Evolutionary conservation across 2,888 invertebrate species (phyloP), one percentile per base, ranked within the genome.

Genomic region (Ischnura elegans): DNA sequence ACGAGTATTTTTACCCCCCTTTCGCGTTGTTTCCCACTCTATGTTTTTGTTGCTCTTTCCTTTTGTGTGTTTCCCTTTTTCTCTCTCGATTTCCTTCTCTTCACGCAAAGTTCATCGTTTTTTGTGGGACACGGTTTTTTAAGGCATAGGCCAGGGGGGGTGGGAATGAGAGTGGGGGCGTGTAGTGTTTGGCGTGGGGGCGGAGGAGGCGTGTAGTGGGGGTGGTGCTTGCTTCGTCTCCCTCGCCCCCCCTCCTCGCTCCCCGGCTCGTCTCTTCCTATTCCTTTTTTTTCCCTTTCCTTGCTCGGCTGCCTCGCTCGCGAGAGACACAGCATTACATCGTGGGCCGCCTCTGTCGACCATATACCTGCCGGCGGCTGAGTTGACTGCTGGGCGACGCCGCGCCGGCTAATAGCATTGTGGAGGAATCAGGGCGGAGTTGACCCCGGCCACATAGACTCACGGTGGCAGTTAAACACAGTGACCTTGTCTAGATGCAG

Each of bases 401-500:
- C 47, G 46, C n/a, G 47, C n/a, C 45, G 87, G 87, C 6, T 51
- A 6, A 19, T 51, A 19, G 47, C 36, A 10, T 51, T 51, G 51
- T 51, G 51, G 51, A 36, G 76, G 76, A 76, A 36, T n/a, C 10
- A 13, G 36, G 36, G 36, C 76, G 36, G 76, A 36, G 16, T 76
- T 76, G 76, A 76, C 76, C 76, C 76, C 51, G 51, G 76, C 10
- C 61, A 61, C 76, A 19, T 51, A 13, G 47, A 5, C 47, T 13
- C 51, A 19, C 51, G 16, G 29, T 25, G 21, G 61, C 25, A 25
- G 61, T 25, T 25, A 5, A 36, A 16, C 76, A 76, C 36, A 1
- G 76, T 76, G 76, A 76, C 76, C 76, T 76, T 76, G 76, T 51
- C 76, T 76, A n/a, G 36, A 76, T 76, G 76, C 76, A 76, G 76